Percentiles rank a stretch among this genome's conserved stretches.
These are phyloP conservation scores for Barbus barbus DNA, from an alignment of 2,113 vertebrate species.

Conservation along the genomic window DNA sequence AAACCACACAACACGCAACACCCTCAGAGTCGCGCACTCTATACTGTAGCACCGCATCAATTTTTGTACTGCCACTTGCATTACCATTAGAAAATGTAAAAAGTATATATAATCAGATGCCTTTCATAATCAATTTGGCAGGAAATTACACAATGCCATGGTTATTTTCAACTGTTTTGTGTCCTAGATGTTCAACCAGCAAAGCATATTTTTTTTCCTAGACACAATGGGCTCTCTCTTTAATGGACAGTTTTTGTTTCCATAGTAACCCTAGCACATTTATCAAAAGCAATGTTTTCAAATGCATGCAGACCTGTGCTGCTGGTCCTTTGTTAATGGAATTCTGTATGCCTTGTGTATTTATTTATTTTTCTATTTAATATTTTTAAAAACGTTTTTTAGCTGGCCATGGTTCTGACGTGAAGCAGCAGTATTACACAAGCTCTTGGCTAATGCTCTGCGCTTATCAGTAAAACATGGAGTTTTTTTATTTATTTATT, in stretches of 20 bases:
- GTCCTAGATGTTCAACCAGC: constrained; percentile 33
- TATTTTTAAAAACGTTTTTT: background rate
- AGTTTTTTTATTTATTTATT: background rate
- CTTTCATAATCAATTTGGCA: constrained; percentile 25
- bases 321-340: constrained; percentile 45
- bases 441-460: background rate
- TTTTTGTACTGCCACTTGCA: background rate
- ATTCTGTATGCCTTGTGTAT: constrained; percentile 29
- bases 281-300: constrained; percentile 53
- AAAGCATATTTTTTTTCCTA: background rate
- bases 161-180: constrained; percentile 23
- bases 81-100: background rate
- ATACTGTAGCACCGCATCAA: too few species aligned
- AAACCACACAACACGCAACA: background rate
- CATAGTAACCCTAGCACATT: constrained; percentile 58
- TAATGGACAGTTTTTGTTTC: constrained; percentile 56
- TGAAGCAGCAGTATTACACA: background rate
- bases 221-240: constrained; percentile 38
- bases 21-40: background rate
- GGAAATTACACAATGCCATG: background rate
- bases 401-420: background rate
- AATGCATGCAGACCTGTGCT: constrained; percentile 52
- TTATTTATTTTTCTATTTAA: too few species aligned
- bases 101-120: background rate
- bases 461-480: background rate